Evolutionary conservation across 53 echinoderm and acorn worm genomes (phyloP).

Genomic region (Crossaster papposus): DNA sequence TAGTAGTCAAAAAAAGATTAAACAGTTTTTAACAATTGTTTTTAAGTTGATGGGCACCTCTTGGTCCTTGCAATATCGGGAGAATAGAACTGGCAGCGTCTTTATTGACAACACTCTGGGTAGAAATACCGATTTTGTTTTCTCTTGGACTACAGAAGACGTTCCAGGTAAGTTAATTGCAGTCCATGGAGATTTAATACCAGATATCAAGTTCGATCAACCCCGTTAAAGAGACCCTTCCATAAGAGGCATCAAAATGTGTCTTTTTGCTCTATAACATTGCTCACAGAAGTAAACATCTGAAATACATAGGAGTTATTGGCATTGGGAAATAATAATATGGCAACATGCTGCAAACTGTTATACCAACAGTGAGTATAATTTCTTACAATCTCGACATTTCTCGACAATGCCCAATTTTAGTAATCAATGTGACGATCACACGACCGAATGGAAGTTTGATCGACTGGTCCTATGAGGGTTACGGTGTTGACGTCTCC

Average conservation of each 20-base stretch:
- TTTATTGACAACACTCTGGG: constrained; percentile 60
- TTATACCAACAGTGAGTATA: background rate
- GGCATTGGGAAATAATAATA: no score
- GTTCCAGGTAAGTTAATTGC: background rate
- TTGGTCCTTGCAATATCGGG: background rate
- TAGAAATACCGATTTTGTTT: constrained; percentile 45
- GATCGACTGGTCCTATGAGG: constrained; percentile 26
- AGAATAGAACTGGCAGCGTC: constrained; percentile 5
- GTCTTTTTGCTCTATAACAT: no score
- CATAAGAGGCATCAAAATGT: no score
- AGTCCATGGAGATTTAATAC: background rate
- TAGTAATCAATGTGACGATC: constrained; percentile 41
- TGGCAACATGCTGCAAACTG: no score
- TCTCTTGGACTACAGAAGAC: constrained; percentile 21
- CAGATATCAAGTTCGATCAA: no score
- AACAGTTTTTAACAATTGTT: no score
- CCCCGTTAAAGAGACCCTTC: no score
- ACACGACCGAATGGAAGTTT: constrained; percentile 22
- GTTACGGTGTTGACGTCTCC: constrained; percentile 42
- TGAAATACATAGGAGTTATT: no score
- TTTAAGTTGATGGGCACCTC: constrained; percentile 46
- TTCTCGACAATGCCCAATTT: background rate
- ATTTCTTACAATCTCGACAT: background rate
- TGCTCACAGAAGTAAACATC: no score
- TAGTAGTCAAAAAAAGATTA: no score